Evolutionary conservation across 1,140 invertebrate species (phyloP).

Genomic region (Microplitis demolitor): DNA sequence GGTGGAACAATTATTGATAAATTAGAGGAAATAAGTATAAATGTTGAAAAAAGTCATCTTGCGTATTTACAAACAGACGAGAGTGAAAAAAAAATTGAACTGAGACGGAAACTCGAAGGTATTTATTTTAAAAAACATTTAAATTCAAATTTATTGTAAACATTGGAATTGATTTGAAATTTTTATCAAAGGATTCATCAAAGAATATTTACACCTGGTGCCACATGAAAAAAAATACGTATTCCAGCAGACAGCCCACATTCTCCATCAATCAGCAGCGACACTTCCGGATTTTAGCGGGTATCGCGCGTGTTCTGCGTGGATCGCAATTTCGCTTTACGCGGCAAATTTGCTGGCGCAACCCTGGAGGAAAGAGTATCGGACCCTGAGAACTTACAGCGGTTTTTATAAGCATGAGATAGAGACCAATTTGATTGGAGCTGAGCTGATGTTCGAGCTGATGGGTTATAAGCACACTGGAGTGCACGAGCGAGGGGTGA

Average conservation of each 20-base stretch:
- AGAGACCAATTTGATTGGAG: conserved; percentile 75
- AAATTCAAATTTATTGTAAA: too few relatives aligned
- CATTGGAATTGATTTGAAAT: too few relatives aligned
- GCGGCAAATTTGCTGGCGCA: conserved; percentile 83
- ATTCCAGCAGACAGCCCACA: conserved; percentile 73
- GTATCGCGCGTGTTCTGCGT: conserved; percentile 78
- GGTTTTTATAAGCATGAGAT: conserved; percentile 88
- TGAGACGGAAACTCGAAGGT: conserved; percentile 78
- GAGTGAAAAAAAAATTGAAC: conserved; percentile 73
- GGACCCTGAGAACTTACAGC: conserved; percentile 79
- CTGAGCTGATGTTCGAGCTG: conserved; percentile 75
- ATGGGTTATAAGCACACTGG: conserved; percentile 79
- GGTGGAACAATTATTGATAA: conserved; percentile 52
- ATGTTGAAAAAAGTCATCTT: conserved; percentile 74
- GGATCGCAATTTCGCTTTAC: conserved; percentile 82
- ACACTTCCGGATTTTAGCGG: conserved; percentile 76
- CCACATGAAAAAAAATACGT: conserved; percentile 81
- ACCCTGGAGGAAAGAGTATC: conserved; percentile 87
- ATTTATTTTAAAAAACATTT: too few relatives aligned
- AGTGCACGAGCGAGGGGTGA: conserved; percentile 50
- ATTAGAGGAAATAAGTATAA: conserved; percentile 68
- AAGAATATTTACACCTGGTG: conserved; percentile 76
- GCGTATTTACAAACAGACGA: conserved; percentile 78
- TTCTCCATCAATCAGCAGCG: conserved; percentile 74
- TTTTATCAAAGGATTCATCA: conserved; percentile 65